Evolutionary conservation across 2,888 invertebrate genomes (phyloP).

Genomic region (Lepidocyrtoides sp.): DNA sequence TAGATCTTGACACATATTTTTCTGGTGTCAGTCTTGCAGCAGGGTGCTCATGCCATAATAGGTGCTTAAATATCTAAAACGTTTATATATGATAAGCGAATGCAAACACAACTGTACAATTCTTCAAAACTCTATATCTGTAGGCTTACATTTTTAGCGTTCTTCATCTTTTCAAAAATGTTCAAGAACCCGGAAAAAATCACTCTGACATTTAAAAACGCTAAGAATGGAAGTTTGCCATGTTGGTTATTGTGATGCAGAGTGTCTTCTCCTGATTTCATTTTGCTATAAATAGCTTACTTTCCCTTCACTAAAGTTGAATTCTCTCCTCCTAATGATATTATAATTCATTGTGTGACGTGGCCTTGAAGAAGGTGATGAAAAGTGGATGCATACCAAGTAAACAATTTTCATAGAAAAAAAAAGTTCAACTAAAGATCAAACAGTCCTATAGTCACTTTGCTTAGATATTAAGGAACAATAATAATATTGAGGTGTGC

Average conservation of each 20-base stretch:
- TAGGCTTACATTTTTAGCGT: neutral
- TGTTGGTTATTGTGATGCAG: neutral
- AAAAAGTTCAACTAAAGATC: neutral
- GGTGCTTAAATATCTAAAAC: neutral
- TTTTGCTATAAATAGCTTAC: neutral
- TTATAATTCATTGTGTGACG: slow-evolving; percentile 2
- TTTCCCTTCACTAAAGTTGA: neutral
- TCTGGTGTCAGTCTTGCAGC: neutral
- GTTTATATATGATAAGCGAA: neutral
- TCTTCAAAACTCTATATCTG: neutral
- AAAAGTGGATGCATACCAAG: neutral
- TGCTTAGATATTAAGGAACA: neutral
- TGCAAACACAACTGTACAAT: neutral
- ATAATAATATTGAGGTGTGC: neutral
- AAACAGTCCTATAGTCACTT: too few relatives aligned
- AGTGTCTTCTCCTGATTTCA: neutral
- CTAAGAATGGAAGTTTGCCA: neutral
- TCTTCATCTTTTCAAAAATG: neutral
- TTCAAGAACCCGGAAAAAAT: slow-evolving; percentile 21
- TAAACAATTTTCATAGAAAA: neutral
- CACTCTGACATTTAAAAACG: slow-evolving; percentile 42
- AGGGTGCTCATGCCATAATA: neutral
- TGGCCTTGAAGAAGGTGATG: neutral
- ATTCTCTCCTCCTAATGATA: neutral
- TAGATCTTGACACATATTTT: neutral